These are phyloP conservation scores for Ovis canadensis DNA, from an alignment of 2,113 vertebrate genomes.

Conservation along the genomic window DNA sequence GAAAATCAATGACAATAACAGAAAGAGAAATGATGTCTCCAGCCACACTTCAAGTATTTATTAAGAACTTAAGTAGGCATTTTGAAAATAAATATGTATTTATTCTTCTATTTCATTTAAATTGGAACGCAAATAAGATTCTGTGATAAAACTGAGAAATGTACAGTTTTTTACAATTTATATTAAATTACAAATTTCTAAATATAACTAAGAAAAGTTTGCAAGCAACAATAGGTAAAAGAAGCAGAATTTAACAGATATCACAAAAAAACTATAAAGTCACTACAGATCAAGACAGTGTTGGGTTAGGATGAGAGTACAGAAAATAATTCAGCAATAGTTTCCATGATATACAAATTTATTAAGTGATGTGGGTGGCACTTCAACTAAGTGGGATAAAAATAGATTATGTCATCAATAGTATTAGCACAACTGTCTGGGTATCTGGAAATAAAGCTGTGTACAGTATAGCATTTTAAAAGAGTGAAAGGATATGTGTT, in stretches of 20 bases:
- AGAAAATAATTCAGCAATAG: not conserved
- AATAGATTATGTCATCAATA: not conserved
- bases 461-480: not conserved
- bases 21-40: not conserved
- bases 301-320: not conserved
- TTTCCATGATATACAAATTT: not conserved
- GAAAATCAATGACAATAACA: not conserved
- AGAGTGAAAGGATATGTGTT: not conserved
- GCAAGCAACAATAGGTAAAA: not conserved
- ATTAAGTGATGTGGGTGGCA: not conserved
- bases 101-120: not conserved
- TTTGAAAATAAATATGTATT: not conserved
- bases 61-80: not conserved
- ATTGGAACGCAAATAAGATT: not conserved
- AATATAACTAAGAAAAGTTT: not conserved
- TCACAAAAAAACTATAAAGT: not conserved
- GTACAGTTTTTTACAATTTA: not conserved
- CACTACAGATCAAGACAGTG: not conserved
- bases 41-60: not conserved
- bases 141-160: not conserved
- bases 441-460: not conserved
- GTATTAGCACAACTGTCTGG: not conserved
- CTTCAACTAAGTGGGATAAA: not conserved
- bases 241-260: not conserved
- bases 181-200: not conserved